Percentiles rank a stretch among this genome's conserved stretches.
These are phyloP conservation scores for Dryadula phaetusa DNA, from an alignment of 2,888 invertebrate species.

Conservation along the genomic window DNA sequence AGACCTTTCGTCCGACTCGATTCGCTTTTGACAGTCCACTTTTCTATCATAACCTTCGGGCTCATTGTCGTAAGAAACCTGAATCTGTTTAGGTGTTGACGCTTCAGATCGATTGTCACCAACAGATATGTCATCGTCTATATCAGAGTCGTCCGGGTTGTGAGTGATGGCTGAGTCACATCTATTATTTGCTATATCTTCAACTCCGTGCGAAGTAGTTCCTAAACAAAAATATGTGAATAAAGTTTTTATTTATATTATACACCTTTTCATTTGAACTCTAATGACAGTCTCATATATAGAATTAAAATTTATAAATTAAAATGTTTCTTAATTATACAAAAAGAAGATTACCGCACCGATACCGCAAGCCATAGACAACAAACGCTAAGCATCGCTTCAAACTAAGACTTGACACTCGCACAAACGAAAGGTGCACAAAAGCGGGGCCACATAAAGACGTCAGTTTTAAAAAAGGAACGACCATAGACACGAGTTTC, in stretches of 20 bases:
- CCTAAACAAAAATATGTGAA: slow-evolving; percentile 53
- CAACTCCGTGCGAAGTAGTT: slow-evolving; percentile 55
- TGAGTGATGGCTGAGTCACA: slow-evolving; percentile 59
- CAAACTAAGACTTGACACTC: slow-evolving; percentile 72
- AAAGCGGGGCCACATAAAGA: slow-evolving; percentile 76
- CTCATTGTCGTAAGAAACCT: slow-evolving; percentile 52
- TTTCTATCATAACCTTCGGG: slow-evolving; percentile 55
- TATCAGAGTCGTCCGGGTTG: slow-evolving; percentile 65
- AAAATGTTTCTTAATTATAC: slow-evolving; percentile 30
- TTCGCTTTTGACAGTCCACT: slow-evolving; percentile 47
- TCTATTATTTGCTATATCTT: slow-evolving; percentile 55
- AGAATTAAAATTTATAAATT: slow-evolving; percentile 6
- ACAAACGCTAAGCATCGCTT: slow-evolving; percentile 49
- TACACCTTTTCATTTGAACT: not conserved
- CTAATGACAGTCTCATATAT: slow-evolving; percentile 3
- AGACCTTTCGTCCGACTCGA: slow-evolving; percentile 56
- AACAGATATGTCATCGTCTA: slow-evolving; percentile 76
- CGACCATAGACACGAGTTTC: slow-evolving; percentile 76
- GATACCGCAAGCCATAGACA: slow-evolving; percentile 52
- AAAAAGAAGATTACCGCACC: slow-evolving; percentile 39
- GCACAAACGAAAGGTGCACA: slow-evolving; percentile 68
- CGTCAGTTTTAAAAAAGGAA: slow-evolving; percentile 78
- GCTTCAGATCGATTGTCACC: slow-evolving; percentile 77
- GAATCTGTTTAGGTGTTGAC: slow-evolving; percentile 62
- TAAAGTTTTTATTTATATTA: not conserved